A percentile compares a stretch with the other conserved stretches of the same genome.
These are phyloP conservation scores for Melopsittacus undulatus DNA, from an alignment of 2,797 vertebrate genomes.

Conservation along the genomic window DNA sequence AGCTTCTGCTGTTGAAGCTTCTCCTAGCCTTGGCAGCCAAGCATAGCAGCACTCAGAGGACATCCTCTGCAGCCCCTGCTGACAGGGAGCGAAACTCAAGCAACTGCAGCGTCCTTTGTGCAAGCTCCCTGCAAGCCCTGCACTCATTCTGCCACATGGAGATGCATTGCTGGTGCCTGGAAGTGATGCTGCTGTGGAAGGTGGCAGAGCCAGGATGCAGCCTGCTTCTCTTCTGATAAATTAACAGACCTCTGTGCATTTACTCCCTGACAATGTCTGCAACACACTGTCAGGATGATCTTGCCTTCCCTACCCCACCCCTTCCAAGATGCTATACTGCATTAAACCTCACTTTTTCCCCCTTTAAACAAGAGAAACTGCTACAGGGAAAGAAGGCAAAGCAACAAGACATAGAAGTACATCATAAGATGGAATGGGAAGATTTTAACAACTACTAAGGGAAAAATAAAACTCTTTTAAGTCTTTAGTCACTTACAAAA, in stretches of 20 bases:
- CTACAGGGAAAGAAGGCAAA: background rate
- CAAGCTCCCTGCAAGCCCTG: background rate
- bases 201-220: background rate
- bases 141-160: background rate
- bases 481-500: background rate
- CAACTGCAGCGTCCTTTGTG: background rate
- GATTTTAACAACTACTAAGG: background rate
- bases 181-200: background rate
- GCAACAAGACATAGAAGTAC: background rate
- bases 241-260: constrained; percentile 7
- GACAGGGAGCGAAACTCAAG: background rate
- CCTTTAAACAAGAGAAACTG: background rate
- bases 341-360: background rate
- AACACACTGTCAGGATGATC: background rate
- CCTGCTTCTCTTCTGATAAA: background rate
- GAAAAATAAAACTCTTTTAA: background rate
- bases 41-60: background rate
- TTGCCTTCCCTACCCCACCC: background rate
- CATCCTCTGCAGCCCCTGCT: background rate
- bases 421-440: background rate
- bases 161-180: background rate
- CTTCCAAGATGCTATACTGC: background rate
- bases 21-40: background rate
- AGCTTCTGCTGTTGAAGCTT: background rate
- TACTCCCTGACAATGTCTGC: background rate